phyloP scores from a whole-genome alignment of 2,888 invertebrate genomes.

The Apotomis betuletana region DNA sequence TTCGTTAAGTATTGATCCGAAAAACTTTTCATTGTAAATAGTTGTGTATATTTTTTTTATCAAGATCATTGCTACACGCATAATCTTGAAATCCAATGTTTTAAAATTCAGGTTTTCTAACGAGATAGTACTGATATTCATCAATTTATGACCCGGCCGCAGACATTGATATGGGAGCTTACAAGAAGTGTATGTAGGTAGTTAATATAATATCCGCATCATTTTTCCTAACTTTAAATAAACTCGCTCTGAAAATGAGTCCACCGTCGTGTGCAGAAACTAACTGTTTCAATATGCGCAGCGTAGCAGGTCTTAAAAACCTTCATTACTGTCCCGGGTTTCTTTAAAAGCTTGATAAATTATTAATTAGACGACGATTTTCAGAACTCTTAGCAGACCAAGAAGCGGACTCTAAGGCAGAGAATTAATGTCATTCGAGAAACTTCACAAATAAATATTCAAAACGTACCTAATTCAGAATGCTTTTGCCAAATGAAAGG shows the following conservation, averaged over 20 bases:
- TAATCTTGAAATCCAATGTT: too few relatives aligned
- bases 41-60: too few relatives aligned
- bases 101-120: too few relatives aligned
- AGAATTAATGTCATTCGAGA: constrained; percentile 58
- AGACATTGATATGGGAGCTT: too few relatives aligned
- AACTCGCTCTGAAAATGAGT: neutral
- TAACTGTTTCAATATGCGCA: constrained; percentile 52
- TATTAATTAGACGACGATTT: constrained; percentile 66
- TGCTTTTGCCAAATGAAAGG: constrained; percentile 38
- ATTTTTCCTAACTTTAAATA: neutral
- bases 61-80: too few relatives aligned
- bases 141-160: too few relatives aligned
- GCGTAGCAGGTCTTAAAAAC: constrained; percentile 51
- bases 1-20: too few relatives aligned
- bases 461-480: constrained; percentile 50
- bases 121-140: too few relatives aligned
- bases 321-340: constrained; percentile 60
- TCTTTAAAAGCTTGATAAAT: constrained; percentile 72
- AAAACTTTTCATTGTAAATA: too few relatives aligned
- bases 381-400: constrained; percentile 57
- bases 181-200: too few relatives aligned
- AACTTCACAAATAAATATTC: constrained; percentile 60
- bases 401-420: constrained; percentile 47
- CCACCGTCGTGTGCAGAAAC: neutral
- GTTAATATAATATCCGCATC: too few relatives aligned